Percentiles rank a stretch among this genome's conserved stretches.
These are phyloP conservation scores for Bolinopsis microptera DNA, from an alignment of 37 sponge, comb jelly and placozoan genomes.

Conservation along the genomic window DNA sequence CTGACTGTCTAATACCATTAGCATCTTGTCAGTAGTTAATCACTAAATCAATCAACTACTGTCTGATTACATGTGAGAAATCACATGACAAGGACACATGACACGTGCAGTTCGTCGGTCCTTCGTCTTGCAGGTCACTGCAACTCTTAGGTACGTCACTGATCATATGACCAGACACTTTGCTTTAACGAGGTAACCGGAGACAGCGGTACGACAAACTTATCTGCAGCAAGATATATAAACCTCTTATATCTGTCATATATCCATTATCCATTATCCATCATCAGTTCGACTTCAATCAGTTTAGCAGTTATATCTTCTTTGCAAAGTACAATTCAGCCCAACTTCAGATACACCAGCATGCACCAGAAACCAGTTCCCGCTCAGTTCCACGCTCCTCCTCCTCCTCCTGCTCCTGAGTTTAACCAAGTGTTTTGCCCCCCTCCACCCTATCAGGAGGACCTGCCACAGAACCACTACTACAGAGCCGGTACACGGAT, in stretches of 20 bases:
- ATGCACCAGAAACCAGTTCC: background rate
- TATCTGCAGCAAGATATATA: background rate
- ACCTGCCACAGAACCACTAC: slow-evolving; percentile 3
- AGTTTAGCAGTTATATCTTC: no score
- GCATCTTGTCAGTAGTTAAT: no score
- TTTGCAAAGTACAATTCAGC: no score
- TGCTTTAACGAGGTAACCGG: background rate
- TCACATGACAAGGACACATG: background rate
- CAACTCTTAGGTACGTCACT: background rate
- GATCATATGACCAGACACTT: background rate
- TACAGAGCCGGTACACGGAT: slow-evolving; percentile 13
- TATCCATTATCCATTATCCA: no score
- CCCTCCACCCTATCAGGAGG: slow-evolving; percentile 34
- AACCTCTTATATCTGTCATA: background rate
- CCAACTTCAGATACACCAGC: no score
- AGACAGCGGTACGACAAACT: background rate
- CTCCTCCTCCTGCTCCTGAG: background rate
- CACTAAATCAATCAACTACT: no score
- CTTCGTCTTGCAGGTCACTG: background rate
- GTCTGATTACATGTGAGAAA: background rate
- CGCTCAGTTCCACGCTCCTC: background rate
- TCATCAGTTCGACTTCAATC: background rate
- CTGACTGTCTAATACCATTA: no score
- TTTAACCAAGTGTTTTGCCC: background rate
- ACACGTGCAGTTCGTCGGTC: background rate